Conservation (phyloP, 2,888 invertebrate genomes). For the Malthinus seriepunctatus region DNA sequence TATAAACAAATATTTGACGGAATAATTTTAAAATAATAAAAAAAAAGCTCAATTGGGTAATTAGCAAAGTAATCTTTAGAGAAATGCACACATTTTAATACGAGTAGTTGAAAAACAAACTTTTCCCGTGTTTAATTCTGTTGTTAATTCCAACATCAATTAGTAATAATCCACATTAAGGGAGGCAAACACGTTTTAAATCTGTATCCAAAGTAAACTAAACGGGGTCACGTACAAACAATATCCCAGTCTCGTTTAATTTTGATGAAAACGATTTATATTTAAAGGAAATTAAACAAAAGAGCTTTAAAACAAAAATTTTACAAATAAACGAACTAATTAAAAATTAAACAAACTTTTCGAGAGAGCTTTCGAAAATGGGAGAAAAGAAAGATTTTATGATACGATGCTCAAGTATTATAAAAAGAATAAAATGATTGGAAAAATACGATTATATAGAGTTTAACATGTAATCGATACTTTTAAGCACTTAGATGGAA, state of each 20-base stretch:
- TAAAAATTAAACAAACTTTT: too few species aligned
- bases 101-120: too few species aligned
- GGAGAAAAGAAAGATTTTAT: too few species aligned
- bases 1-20: background rate
- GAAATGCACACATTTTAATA: background rate
- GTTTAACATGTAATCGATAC: too few species aligned
- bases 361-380: too few species aligned
- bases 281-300: background rate
- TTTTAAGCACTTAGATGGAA: too few species aligned
- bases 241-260: background rate
- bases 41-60: too few species aligned
- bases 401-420: too few species aligned
- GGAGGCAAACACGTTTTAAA: conserved; percentile 4
- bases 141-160: too few species aligned
- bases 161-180: conserved; percentile 1
- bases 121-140: too few species aligned
- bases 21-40: background rate
- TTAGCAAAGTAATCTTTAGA: background rate
- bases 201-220: background rate
- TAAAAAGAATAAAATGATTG: too few species aligned
- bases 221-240: conserved; percentile 3
- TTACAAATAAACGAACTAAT: background rate
- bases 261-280: background rate
- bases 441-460: too few species aligned
- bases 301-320: background rate